phyloP scores from a whole-genome alignment of 2,797 vertebrate species.

The Crossoptilon crossoptilon region DNA sequence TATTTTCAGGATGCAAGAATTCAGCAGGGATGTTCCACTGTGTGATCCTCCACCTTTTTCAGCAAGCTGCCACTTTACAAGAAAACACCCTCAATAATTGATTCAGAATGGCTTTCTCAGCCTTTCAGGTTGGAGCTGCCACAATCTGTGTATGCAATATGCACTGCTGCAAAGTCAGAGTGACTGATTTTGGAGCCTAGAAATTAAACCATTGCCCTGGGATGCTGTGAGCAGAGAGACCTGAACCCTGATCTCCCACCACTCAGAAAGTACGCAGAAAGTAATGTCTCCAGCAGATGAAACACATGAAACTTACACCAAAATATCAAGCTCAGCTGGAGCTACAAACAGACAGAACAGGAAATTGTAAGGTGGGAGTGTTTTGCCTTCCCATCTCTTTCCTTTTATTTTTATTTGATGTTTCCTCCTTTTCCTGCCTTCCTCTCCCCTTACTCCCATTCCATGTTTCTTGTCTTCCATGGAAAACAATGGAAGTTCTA shows the following conservation, averaged over 20 bases:
- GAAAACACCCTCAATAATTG: neutral
- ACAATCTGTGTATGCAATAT: neutral
- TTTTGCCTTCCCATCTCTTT: neutral
- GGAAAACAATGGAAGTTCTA: neutral
- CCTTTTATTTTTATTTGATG: neutral
- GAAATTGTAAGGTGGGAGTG: neutral
- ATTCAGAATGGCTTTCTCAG: neutral
- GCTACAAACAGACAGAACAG: neutral
- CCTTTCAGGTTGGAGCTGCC: neutral
- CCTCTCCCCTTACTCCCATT: neutral
- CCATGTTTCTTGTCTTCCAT: neutral
- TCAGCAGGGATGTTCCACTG: neutral
- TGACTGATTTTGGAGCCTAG: neutral
- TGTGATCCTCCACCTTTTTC: neutral
- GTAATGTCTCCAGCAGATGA: neutral
- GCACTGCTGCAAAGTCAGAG: neutral
- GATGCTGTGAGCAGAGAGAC: neutral
- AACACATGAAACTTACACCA: neutral
- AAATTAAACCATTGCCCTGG: neutral
- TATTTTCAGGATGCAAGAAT: neutral
- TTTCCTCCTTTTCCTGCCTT: neutral
- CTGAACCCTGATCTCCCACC: neutral
- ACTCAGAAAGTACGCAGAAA: neutral
- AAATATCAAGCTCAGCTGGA: neutral
- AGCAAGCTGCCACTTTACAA: neutral